phyloP scores from a whole-genome alignment of 2,888 invertebrate species.

The Cryptus viduatorius region DNA sequence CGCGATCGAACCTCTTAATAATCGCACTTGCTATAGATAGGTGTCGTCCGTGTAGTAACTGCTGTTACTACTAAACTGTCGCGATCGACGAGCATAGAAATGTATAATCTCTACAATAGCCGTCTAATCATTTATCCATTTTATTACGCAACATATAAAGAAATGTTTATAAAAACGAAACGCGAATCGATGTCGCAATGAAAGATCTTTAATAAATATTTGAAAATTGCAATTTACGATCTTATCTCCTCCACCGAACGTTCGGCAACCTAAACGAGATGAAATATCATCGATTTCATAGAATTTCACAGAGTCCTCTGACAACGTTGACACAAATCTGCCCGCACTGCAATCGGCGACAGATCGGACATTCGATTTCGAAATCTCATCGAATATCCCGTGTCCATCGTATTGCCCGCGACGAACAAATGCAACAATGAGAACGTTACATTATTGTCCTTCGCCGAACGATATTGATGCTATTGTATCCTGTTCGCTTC shows the following conservation, averaged over 20 bases:
- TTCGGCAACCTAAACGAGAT: background rate
- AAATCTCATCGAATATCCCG: conserved; percentile 13
- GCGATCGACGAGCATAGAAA: conserved; percentile 25
- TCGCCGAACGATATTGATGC: conserved; percentile 1
- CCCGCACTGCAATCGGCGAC: background rate
- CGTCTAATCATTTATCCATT: too few species aligned
- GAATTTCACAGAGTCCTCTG: background rate
- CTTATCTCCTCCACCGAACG: background rate
- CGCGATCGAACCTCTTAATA: conserved; percentile 43
- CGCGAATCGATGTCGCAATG: background rate
- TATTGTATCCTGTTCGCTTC: background rate
- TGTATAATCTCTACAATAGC: background rate
- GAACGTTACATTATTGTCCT: conserved; percentile 33
- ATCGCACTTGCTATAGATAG: conserved; percentile 24
- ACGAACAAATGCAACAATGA: conserved; percentile 11
- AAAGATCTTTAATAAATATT: background rate
- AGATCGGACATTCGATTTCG: conserved; percentile 40
- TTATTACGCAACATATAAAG: too few species aligned
- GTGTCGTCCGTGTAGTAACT: background rate
- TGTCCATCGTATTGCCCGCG: conserved; percentile 3
- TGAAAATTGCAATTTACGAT: background rate
- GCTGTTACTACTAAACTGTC: background rate
- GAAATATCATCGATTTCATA: background rate
- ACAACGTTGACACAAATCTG: background rate
- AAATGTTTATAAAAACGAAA: background rate